phyloP scores from a whole-genome alignment of 2,797 vertebrate genomes.

The Chrysocyon brachyurus region DNA sequence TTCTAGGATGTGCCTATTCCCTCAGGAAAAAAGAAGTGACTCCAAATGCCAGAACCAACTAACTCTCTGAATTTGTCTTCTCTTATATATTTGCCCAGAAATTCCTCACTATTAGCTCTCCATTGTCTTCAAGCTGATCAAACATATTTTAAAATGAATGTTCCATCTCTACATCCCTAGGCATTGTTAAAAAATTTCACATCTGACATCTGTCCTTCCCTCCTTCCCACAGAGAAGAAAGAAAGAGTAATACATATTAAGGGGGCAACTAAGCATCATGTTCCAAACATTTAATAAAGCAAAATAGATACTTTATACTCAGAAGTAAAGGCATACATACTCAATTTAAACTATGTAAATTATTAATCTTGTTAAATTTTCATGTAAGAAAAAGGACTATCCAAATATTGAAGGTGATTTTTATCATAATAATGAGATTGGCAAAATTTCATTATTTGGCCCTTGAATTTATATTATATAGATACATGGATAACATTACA shows the following conservation, averaged over 20 bases:
- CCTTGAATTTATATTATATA: background rate
- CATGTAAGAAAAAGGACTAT: conserved; percentile 10
- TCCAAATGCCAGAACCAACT: background rate
- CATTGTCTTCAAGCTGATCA: background rate
- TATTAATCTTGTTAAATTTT: conserved; percentile 27
- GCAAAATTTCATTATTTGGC: background rate
- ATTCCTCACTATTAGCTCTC: background rate
- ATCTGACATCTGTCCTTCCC: background rate
- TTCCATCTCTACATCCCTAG: background rate
- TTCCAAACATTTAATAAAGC: background rate
- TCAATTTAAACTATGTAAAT: conserved; percentile 17
- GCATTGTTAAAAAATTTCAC: background rate
- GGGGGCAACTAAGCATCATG: background rate
- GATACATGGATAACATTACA: background rate
- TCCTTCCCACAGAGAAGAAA: background rate
- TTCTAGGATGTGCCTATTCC: background rate
- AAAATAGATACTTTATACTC: background rate
- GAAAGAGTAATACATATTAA: background rate
- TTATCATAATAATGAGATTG: conserved; percentile 34
- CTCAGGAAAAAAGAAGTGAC: background rate
- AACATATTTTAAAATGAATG: background rate
- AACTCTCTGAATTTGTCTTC: background rate
- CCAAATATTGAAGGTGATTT: conserved; percentile 25
- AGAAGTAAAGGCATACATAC: conserved; percentile 30
- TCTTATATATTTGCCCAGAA: background rate